Evolutionary conservation across 37 sponge, comb jelly and placozoan genomes (phyloP).

Genomic region (Amphimedon queenslandica): DNA sequence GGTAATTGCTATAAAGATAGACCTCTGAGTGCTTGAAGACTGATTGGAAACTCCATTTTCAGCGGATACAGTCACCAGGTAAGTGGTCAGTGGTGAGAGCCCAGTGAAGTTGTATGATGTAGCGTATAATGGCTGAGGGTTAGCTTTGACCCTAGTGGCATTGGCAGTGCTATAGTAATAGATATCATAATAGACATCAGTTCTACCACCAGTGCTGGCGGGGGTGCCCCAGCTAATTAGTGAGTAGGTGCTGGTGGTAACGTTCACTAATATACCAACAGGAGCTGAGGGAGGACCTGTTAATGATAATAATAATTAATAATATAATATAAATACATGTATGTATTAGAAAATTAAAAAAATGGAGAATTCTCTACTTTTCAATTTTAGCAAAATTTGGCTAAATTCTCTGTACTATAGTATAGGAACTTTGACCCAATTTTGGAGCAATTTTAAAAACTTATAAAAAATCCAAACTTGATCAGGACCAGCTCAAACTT

Average conservation of each 20-base stretch:
- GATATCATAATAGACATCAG: slow-evolving; percentile 3
- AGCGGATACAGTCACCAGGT: not conserved
- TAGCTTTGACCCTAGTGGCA: not conserved
- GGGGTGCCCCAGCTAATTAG: not conserved
- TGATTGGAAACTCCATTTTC: slow-evolving; percentile 5
- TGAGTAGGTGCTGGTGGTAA: not conserved
- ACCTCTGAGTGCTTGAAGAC: not conserved
- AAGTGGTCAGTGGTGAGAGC: not conserved
- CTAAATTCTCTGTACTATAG: too few species aligned
- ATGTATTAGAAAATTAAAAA: too few species aligned
- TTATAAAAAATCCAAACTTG: too few species aligned
- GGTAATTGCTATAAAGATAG: not conserved
- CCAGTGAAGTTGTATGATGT: not conserved
- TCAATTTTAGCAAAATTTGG: too few species aligned
- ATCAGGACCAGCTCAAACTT: too few species aligned
- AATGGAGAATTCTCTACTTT: too few species aligned
- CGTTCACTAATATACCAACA: not conserved
- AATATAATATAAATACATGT: too few species aligned
- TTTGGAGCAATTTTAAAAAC: too few species aligned
- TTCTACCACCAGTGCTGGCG: not conserved
- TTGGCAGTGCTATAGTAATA: not conserved
- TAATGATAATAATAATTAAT: too few species aligned
- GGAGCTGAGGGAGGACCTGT: slow-evolving; percentile 5
- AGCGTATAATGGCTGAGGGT: not conserved
- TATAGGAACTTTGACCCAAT: too few species aligned